Evolutionary conservation across 2,797 vertebrate genomes (phyloP).

Genomic region (Hippoglossus hippoglossus): DNA sequence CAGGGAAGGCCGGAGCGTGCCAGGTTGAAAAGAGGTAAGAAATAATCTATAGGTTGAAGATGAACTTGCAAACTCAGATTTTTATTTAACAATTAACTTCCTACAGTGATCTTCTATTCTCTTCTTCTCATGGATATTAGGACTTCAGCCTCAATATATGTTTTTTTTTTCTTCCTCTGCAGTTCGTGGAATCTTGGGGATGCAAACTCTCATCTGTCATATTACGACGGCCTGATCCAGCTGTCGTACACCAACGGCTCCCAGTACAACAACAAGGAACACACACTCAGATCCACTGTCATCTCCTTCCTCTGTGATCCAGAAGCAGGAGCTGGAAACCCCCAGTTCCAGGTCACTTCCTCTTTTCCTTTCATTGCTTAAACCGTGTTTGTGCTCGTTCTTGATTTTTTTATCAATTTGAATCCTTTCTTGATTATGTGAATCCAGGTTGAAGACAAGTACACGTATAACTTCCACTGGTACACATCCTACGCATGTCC

Average conservation of each 20-base stretch:
- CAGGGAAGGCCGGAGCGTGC: conserved; percentile 87
- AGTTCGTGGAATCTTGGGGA: conserved; percentile 90
- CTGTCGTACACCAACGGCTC: conserved; percentile 89
- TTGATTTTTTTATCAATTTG: too few relatives aligned
- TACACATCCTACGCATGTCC: conserved; percentile 95
- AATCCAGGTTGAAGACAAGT: conserved; percentile 88
- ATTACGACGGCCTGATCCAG: conserved; percentile 96
- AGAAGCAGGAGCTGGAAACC: conserved; percentile 85
- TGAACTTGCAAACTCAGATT: too few relatives aligned
- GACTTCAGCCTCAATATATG: too few relatives aligned
- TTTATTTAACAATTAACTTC: not conserved
- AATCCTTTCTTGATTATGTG: conserved; percentile 4
- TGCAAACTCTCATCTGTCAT: conserved; percentile 87
- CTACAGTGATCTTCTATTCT: too few relatives aligned
- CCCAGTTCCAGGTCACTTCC: conserved; percentile 91
- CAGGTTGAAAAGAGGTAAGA: conserved; percentile 85
- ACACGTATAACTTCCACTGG: conserved; percentile 96
- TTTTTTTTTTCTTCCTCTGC: not conserved
- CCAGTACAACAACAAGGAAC: conserved; percentile 87
- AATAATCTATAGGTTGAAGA: too few relatives aligned
- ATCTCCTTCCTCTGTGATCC: conserved; percentile 96
- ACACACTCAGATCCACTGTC: conserved; percentile 86
- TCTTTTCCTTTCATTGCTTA: not conserved
- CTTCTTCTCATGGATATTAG: too few relatives aligned
- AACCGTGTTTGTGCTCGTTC: too few relatives aligned